Base-by-base conservation (phyloP, 2,113 vertebrate species). In the Hemiprocne comata region DNA sequence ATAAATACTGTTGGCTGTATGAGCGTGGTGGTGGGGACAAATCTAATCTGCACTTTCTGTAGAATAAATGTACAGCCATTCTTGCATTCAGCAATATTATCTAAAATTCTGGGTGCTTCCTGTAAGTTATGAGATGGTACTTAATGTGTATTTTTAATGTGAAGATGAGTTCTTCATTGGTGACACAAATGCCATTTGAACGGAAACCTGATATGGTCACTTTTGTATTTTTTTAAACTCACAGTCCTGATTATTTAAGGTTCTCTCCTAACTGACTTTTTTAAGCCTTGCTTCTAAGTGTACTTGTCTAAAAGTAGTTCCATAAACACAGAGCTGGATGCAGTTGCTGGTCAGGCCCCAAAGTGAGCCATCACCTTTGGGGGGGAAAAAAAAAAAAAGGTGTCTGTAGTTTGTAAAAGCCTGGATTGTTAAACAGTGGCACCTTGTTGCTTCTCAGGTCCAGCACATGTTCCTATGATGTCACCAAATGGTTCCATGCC, bases 401-500 rank as follows among this genome's bases (percentile, higher is more conserved):
- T 79, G 53, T 64, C 7, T 87, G 0, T 3, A 25, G 28, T 11
- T 65, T 48, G 44, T 42, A n/a, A 33, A 36, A 74, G 46, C 38
- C 17, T 57, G 15, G 0, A 15, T 65, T 86, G 69, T 76, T 79
- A 13, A 84, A 18, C 21, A 60, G 83, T 62, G 80, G 7, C 69
- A 26, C 73, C 33, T 89, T 89, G 62, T 97, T 88, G 18, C 87
- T 73, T 15, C 84, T 34, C 94, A 98, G 98, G 98, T 95, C 98
- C 98, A 42, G 98, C 98, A 7, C 98, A 98, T 2, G 98, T 98
- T 95, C 98, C 98, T 14, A 97, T 99, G 98, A 98, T 98, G 96
- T 98, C 98, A 62, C 98, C 98, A 78, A 98, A 98, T 65, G 98
- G 98, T 85, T 98, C 98, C 50, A 97, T 98, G 97, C 98, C 98